phyloP scores from a whole-genome alignment of 2,113 vertebrate species.

The Oncorhynchus mykiss region DNA sequence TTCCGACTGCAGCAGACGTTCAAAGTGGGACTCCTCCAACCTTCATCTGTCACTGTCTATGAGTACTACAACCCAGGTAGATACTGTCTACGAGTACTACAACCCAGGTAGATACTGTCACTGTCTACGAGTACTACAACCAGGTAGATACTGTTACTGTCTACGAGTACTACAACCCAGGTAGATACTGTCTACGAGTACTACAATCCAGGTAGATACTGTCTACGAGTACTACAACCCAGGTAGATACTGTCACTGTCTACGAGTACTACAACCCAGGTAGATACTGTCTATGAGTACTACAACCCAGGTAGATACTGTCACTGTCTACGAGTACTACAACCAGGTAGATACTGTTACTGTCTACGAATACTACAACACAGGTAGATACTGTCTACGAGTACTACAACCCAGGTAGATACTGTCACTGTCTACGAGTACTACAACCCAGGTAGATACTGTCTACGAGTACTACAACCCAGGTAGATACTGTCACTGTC shows the following conservation, averaged over 20 bases:
- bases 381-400: slow-evolving; percentile 74
- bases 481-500: slow-evolving; percentile 71
- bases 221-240: neutral
- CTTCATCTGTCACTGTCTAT: slow-evolving; percentile 75
- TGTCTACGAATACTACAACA: slow-evolving; percentile 84
- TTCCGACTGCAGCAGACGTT: slow-evolving; percentile 76
- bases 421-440: slow-evolving; percentile 83
- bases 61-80: too few species aligned
- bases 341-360: slow-evolving; percentile 67
- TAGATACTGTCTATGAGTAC: slow-evolving; percentile 77
- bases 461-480: slow-evolving; percentile 73
- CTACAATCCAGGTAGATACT: too few species aligned
- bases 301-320: slow-evolving; percentile 67
- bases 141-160: slow-evolving; percentile 63
- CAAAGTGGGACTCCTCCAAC: slow-evolving; percentile 79
- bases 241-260: neutral
- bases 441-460: slow-evolving; percentile 65
- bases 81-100: slow-evolving; percentile 84
- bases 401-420: slow-evolving; percentile 74
- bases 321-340: slow-evolving; percentile 85
- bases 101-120: slow-evolving; percentile 65
- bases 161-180: slow-evolving; percentile 83
- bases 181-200: slow-evolving; percentile 22
- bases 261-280: neutral
- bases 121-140: slow-evolving; percentile 83